Base-by-base conservation (phyloP, 2,888 invertebrate species). In the Cephus rjabovi region DNA sequence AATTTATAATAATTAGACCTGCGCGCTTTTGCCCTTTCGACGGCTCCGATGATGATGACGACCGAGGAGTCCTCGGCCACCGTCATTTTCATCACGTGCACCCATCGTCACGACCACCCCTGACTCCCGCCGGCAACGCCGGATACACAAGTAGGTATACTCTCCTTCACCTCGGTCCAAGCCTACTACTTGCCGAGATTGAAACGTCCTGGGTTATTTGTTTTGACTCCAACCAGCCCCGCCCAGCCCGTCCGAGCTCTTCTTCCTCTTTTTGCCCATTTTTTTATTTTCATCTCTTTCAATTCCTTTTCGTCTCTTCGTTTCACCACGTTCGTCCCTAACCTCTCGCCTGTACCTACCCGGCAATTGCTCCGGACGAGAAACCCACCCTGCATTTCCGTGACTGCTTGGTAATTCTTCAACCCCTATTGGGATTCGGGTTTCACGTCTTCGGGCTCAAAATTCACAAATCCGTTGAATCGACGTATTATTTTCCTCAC, bases 201-300 rank as follows among this genome's bases (percentile, higher is more conserved):
- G 88, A 90, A 90, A 89, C 87, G 89, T 90, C 86, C 87, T 83
- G 85, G 85, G 87, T 90, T 89, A 90, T 90, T 90, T 89, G 89
- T 90, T 90, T 88, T 87, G 88, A 90, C 88, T 86, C 86, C 83
- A 83, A 83, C 84, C 77, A 79, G 89, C 85, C 80, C 89, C 90
- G 89, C 90, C 90, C 89, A 88, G 37, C 84, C 86, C 86, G 86
- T 89, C 87, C n/a, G 15, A 9, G 35, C 56, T 71, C 30, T 30
- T 15, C 33, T 0, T 71, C 71, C 34, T 11, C 33, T 15, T 30
- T 30, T 15, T 15, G 12, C 2, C 11, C 70, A 31, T 34, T 15
- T 34, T 71, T 23, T 71, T 11, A 30, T 31, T 34, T 71, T 34
- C 34, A 12, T 71, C 71, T 71, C 71, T 1, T 34, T 71, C 30